These are phyloP conservation scores for Adrianichthys oophorus DNA, from an alignment of 2,797 vertebrate species.

Conservation along the genomic window DNA sequence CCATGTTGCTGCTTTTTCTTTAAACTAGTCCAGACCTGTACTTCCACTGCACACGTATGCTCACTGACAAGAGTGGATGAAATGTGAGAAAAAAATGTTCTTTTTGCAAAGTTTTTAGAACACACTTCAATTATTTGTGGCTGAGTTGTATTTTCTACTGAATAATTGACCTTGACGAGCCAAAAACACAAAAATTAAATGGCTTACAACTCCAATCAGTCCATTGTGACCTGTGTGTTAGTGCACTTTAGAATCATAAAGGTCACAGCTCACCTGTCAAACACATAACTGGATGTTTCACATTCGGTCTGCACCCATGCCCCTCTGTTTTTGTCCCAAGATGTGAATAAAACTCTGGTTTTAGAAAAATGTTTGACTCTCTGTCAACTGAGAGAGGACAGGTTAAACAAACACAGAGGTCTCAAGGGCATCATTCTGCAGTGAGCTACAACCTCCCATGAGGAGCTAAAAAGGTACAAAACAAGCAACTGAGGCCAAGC, in stretches of 20 bases:
- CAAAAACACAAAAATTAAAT: constrained; percentile 7
- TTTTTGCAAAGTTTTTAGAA: too few relatives aligned
- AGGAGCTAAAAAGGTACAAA: constrained; percentile 66
- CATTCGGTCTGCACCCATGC: constrained; percentile 30
- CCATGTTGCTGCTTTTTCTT: too few relatives aligned
- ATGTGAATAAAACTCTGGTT: constrained; percentile 1
- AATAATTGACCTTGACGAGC: background rate
- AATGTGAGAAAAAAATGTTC: too few relatives aligned
- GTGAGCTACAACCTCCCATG: constrained; percentile 58
- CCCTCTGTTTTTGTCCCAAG: constrained; percentile 28
- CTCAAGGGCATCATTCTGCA: constrained; percentile 63
- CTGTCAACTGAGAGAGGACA: constrained; percentile 17
- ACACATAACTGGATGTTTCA: constrained; percentile 32
- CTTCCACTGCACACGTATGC: too few relatives aligned
- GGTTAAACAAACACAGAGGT: constrained; percentile 58
- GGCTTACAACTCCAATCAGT: background rate
- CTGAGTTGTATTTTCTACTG: too few relatives aligned
- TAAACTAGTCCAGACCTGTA: too few relatives aligned
- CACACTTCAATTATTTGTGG: too few relatives aligned
- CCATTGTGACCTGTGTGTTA: background rate
- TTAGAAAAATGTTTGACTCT: constrained; percentile 9
- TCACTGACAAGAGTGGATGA: too few relatives aligned
- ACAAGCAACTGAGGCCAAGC: constrained; percentile 57
- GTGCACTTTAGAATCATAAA: constrained; percentile 16
- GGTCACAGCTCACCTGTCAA: constrained; percentile 34